A percentile compares a stretch with the other conserved stretches of the same genome.
These are phyloP conservation scores for Cataglyphis altisquamis DNA, from an alignment of 2,888 invertebrate species.

Conservation along the genomic window DNA sequence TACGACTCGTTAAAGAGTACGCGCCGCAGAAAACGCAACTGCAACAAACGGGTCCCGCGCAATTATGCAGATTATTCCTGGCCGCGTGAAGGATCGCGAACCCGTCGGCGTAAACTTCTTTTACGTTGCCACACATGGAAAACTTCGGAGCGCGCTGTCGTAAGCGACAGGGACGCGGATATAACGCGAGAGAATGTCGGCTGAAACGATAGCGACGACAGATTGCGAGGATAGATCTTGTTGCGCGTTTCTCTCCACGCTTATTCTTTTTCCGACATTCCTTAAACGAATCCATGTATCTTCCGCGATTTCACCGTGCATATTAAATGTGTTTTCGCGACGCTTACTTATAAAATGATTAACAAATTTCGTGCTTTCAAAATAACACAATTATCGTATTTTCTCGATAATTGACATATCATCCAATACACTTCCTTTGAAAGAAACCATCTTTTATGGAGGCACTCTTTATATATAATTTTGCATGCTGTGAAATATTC, in stretches of 20 bases:
- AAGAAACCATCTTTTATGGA: not conserved
- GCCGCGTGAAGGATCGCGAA: slow-evolving; percentile 51
- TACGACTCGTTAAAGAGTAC: slow-evolving; percentile 40
- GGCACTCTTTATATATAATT: not conserved
- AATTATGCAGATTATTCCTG: slow-evolving; percentile 57
- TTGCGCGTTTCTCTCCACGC: not conserved
- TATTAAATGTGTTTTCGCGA: not conserved
- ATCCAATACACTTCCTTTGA: not conserved
- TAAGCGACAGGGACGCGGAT: slow-evolving; percentile 38
- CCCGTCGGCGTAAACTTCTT: slow-evolving; percentile 47
- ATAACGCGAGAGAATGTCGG: slow-evolving; percentile 15
- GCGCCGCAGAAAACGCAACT: slow-evolving; percentile 40
- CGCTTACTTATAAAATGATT: not conserved
- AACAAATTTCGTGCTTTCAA: not conserved
- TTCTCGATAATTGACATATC: not conserved
- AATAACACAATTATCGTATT: not conserved
- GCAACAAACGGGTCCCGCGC: slow-evolving; percentile 34
- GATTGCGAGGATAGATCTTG: slow-evolving; percentile 19
- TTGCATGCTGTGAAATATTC: not conserved
- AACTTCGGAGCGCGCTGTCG: slow-evolving; percentile 45
- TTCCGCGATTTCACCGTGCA: not conserved
- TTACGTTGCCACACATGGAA: slow-evolving; percentile 43
- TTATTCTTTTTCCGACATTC: not conserved
- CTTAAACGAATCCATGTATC: not conserved
- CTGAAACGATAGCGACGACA: slow-evolving; percentile 45